phyloP scores from a whole-genome alignment of 2,888 invertebrate species.

The Esperia sulphurella region DNA sequence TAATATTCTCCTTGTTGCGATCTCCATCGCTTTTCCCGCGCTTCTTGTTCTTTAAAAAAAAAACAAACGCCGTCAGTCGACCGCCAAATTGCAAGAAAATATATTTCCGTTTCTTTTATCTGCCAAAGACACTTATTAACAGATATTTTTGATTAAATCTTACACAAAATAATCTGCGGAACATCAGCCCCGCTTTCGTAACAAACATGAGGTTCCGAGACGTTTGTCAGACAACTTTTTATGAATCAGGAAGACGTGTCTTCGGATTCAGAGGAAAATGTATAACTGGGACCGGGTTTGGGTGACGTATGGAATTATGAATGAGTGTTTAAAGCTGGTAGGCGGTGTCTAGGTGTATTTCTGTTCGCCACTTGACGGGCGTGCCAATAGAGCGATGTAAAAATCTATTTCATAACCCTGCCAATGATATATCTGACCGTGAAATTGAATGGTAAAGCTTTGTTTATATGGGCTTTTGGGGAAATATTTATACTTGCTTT shows the following conservation, averaged over 20 bases:
- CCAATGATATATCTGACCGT: conserved; percentile 60
- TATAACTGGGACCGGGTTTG: conserved; percentile 19
- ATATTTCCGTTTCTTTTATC: background rate
- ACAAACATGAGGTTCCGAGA: conserved; percentile 22
- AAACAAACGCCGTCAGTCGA: too few relatives aligned
- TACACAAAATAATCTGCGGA: conserved; percentile 56
- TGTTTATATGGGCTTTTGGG: conserved; percentile 10
- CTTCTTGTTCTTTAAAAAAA: conserved; percentile 63
- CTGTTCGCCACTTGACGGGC: conserved; percentile 64
- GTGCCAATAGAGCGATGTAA: conserved; percentile 64
- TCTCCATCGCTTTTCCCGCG: conserved; percentile 46
- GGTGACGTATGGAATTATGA: conserved; percentile 55
- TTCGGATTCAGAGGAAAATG: conserved; percentile 36
- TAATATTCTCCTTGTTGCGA: conserved; percentile 61
- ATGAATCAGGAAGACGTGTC: conserved; percentile 37
- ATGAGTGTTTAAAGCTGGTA: conserved; percentile 50
- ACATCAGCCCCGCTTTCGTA: conserved; percentile 31
- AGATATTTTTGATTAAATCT: too few relatives aligned
- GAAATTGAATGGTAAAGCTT: conserved; percentile 49
- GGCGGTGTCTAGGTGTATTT: conserved; percentile 68
- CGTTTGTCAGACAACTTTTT: conserved; percentile 33
- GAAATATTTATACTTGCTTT: too few relatives aligned
- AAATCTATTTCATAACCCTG: conserved; percentile 63
- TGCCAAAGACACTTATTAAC: background rate
- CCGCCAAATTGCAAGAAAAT: too few relatives aligned